Percentiles rank a stretch among this genome's conserved stretches.
phyloP scores from a whole-genome alignment of 2,797 vertebrate genomes.

The Diplodus sargus region DNA sequence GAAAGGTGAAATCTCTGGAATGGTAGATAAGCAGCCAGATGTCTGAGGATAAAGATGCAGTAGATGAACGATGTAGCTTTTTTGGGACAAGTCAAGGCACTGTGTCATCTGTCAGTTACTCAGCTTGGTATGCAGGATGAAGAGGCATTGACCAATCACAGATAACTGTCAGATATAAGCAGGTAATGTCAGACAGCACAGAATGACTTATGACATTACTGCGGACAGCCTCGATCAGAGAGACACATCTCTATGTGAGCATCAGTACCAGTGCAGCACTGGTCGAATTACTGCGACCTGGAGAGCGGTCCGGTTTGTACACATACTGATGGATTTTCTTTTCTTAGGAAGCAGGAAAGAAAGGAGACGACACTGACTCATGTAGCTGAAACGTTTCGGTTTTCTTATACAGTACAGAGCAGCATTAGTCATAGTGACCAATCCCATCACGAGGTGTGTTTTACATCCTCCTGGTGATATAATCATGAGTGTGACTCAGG shows the following conservation, averaged over 20 bases:
- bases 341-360: neutral
- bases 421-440: conserved; percentile 43
- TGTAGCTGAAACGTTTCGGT: neutral
- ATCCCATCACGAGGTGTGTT: conserved; percentile 6
- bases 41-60: neutral
- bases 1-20: conserved; percentile 17
- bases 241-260: neutral
- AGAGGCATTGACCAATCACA: conserved; percentile 12
- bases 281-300: neutral
- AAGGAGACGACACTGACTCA: conserved; percentile 24
- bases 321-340: neutral
- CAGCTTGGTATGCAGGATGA: conserved; percentile 11
- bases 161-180: neutral
- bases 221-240: conserved; percentile 7
- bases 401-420: neutral
- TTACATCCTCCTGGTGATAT: conserved; percentile 6
- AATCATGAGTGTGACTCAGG: conserved; percentile 19
- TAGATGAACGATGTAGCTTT: neutral
- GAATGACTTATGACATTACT: neutral
- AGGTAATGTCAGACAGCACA: conserved; percentile 29
- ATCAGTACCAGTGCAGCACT: neutral
- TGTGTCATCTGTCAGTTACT: conserved; percentile 45
- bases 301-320: neutral
- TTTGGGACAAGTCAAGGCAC: conserved; percentile 15
- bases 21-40: neutral